These are phyloP conservation scores for Grammomys surdaster DNA, from an alignment of 2,113 vertebrate species.

Conservation along the genomic window DNA sequence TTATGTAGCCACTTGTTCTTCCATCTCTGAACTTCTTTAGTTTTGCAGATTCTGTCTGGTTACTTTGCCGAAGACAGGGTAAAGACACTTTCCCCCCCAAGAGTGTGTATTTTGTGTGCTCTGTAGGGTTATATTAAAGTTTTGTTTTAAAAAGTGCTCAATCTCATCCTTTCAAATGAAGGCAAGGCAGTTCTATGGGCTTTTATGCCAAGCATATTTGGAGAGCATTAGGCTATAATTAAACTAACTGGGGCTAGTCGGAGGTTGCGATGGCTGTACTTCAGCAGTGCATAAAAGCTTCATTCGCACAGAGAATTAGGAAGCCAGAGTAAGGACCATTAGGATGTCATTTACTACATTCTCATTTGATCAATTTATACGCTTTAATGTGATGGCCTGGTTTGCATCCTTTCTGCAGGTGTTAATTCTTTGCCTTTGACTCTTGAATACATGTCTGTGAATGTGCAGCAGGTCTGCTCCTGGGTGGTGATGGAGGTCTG, in stretches of 20 bases:
- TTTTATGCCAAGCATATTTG: conserved; percentile 78
- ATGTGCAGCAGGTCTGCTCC: background rate
- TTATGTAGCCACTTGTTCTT: background rate
- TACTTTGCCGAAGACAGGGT: background rate
- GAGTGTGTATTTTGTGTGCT: conserved; percentile 31
- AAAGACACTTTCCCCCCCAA: background rate
- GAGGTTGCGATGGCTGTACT: conserved; percentile 73
- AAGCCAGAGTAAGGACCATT: conserved; percentile 78
- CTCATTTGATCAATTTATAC: conserved; percentile 81
- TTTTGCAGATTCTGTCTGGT: conserved; percentile 49
- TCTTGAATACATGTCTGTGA: conserved; percentile 64
- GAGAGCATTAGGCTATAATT: conserved; percentile 83
- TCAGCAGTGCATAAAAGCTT: conserved; percentile 80
- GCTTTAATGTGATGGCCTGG: conserved; percentile 79
- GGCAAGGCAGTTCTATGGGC: conserved; percentile 71
- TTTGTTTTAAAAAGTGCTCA: conserved; percentile 66
- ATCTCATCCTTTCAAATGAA: conserved; percentile 66
- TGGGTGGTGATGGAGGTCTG: background rate
- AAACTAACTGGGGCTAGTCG: conserved; percentile 69
- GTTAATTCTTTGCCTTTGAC: conserved; percentile 81
- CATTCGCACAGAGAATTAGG: conserved; percentile 72
- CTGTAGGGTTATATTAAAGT: conserved; percentile 20
- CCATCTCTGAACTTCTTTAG: background rate
- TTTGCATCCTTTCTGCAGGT: conserved; percentile 78
- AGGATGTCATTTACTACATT: conserved; percentile 83